A percentile compares a stretch with the other conserved stretches of the same genome.
Conservation (phyloP, 2,113 vertebrate species). For the Aldabrachelys gigantea region DNA sequence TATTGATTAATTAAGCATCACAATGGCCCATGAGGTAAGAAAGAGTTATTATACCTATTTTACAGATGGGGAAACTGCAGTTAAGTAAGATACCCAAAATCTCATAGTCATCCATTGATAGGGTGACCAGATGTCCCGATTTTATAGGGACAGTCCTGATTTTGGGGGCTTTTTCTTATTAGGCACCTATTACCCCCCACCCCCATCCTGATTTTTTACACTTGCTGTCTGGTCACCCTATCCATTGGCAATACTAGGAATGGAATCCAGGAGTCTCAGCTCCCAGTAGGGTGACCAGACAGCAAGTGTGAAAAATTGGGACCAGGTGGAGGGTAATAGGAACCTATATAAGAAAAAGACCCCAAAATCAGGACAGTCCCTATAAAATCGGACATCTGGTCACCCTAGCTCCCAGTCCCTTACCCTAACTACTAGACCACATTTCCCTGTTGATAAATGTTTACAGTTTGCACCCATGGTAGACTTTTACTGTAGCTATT, state of each 20-base stretch:
- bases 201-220: too few species aligned
- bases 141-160: too few species aligned
- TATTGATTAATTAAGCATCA: not conserved
- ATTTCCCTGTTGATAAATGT: not conserved
- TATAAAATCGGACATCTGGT: too few species aligned
- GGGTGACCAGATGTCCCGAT: too few species aligned
- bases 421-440: not conserved
- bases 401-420: not conserved
- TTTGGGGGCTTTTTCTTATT: too few species aligned
- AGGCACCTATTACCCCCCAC: too few species aligned
- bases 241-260: not conserved
- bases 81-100: not conserved
- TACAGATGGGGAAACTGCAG: fast-evolving
- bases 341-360: too few species aligned
- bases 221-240: too few species aligned
- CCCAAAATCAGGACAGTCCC: too few species aligned
- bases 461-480: fast-evolving
- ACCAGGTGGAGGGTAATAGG: too few species aligned
- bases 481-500: not conserved
- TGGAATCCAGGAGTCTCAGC: not conserved
- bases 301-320: too few species aligned
- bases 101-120: not conserved
- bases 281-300: not conserved
- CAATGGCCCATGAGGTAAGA: not conserved
- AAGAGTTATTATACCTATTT: not conserved